A percentile compares a stretch with the other conserved stretches of the same genome.
Evolutionary conservation across 2,113 vertebrate genomes (phyloP).

Genomic region (Gadus macrocephalus): DNA sequence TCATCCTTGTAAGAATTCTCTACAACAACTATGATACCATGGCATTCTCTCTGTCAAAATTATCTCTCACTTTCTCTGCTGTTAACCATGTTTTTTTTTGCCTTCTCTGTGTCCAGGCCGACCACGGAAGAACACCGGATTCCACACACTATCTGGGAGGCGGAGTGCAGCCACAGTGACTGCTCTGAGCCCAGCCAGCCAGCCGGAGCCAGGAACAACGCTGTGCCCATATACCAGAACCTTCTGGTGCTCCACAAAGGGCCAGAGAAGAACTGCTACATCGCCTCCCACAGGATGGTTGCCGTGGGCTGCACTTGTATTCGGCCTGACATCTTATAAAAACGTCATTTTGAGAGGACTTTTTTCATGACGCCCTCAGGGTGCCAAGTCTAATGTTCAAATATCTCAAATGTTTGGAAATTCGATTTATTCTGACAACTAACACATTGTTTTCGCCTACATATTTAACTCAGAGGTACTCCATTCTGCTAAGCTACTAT

Average conservation of each 20-base stretch:
- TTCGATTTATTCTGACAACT: too few species aligned
- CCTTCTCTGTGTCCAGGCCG: conserved; percentile 27
- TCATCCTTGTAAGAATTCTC: too few species aligned
- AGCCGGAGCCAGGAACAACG: conserved; percentile 28
- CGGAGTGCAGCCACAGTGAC: conserved; percentile 46
- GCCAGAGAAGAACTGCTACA: conserved; percentile 35
- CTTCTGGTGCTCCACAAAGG: conserved; percentile 52
- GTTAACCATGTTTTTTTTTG: background rate
- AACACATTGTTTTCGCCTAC: too few species aligned
- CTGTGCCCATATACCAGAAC: conserved; percentile 58
- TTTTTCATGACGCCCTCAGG: too few species aligned
- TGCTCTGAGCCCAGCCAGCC: conserved; percentile 20
- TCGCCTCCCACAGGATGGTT: conserved; percentile 27
- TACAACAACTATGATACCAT: too few species aligned
- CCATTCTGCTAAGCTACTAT: too few species aligned
- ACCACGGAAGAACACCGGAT: conserved; percentile 42
- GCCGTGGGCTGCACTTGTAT: conserved; percentile 68
- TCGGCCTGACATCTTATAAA: conserved; percentile 16
- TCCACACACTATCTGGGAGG: conserved; percentile 63
- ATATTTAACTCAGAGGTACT: too few species aligned
- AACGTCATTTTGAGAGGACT: too few species aligned
- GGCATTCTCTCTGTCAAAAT: too few species aligned
- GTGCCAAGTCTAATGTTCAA: too few species aligned
- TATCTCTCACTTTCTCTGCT: background rate
- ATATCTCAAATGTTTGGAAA: too few species aligned